These are phyloP conservation scores for Melinaea menophilus DNA, from an alignment of 2,888 invertebrate genomes.

Conservation along the genomic window DNA sequence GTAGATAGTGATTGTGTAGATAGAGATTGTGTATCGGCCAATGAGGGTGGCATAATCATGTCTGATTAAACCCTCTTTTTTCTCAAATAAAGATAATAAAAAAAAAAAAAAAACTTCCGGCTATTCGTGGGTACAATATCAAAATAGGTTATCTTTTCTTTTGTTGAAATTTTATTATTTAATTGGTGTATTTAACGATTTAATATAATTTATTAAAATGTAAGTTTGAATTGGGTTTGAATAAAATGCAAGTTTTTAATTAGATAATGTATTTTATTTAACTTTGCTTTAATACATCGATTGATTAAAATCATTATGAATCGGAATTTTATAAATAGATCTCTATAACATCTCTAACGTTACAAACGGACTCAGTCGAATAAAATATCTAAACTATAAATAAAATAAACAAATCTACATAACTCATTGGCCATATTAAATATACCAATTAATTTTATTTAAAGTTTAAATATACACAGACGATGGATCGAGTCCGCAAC, in stretches of 20 bases:
- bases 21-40: no score
- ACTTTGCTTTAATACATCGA: conserved; percentile 28
- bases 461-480: conserved; percentile 2
- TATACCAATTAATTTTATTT: conserved; percentile 3
- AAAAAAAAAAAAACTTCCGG: no score
- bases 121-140: no score
- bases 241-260: conserved; percentile 9
- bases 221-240: background rate
- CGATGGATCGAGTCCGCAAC: conserved; percentile 7
- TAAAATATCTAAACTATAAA: conserved; percentile 12
- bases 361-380: background rate
- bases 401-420: conserved; percentile 10
- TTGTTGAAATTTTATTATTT: no score
- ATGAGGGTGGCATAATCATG: no score
- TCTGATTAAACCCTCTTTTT: no score
- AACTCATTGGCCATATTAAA: conserved; percentile 7
- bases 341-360: conserved; percentile 19
- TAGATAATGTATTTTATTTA: conserved; percentile 24
- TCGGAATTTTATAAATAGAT: conserved; percentile 28
- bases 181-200: no score
- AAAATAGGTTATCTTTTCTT: no score
- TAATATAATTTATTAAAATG: no score
- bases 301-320: conserved; percentile 25
- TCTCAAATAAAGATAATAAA: no score
- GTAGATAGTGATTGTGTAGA: no score